Evolutionary conservation across 2,113 vertebrate genomes (phyloP).

Genomic region (Semnornis frantzii): DNA sequence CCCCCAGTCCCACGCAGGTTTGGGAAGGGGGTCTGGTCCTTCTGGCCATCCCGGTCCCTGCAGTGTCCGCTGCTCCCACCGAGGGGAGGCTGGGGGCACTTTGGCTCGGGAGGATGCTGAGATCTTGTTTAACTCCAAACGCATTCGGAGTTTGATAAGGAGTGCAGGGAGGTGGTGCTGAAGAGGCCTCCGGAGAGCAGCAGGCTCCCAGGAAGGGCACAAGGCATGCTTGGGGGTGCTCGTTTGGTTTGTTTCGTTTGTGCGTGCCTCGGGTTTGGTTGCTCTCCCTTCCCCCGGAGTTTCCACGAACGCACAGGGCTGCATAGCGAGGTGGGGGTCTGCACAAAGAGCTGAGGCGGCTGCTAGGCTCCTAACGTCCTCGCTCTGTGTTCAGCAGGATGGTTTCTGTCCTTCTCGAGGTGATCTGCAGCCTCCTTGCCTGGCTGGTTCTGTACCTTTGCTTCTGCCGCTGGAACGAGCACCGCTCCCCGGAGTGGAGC

Average conservation of each 20-base stretch:
- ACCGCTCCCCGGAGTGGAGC: conserved; percentile 83
- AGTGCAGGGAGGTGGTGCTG: rapidly evolving
- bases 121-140: rapidly evolving
- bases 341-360: rapidly evolving
- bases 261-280: not conserved
- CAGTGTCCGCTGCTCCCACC: not conserved
- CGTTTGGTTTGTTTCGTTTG: not conserved
- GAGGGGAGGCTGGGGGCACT: not conserved
- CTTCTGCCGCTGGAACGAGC: conserved; percentile 70
- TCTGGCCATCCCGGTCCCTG: not conserved
- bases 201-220: rapidly evolving
- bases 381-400: conserved; percentile 56
- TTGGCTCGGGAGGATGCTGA: not conserved
- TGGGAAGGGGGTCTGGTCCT: not conserved
- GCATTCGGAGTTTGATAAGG: rapidly evolving
- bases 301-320: rapidly evolving
- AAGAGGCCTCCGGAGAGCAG: not conserved
- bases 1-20: not conserved
- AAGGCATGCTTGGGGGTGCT: rapidly evolving
- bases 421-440: conserved; percentile 71
- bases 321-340: rapidly evolving
- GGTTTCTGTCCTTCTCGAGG: conserved; percentile 58
- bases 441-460: conserved; percentile 82
- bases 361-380: not conserved
- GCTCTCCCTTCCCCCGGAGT: rapidly evolving